Evolutionary conservation across 2,113 vertebrate species (phyloP).

Genomic region (Leucopsar rothschildi): DNA sequence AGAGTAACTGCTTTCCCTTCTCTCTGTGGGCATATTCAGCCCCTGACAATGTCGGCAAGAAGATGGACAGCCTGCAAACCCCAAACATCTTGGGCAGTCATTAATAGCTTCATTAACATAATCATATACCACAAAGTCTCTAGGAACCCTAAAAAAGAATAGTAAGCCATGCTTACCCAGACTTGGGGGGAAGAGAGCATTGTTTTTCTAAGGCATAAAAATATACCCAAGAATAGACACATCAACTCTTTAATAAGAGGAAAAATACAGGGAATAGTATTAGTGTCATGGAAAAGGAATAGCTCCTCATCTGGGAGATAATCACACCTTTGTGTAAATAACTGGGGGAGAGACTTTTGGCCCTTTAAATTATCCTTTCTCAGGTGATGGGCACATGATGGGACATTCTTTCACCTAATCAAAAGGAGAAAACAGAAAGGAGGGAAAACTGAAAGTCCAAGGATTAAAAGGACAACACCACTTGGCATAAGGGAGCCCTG

Average conservation of each 20-base stretch:
- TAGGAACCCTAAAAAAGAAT: neutral
- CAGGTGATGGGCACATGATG: fast-evolving
- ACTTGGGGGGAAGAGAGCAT: neutral
- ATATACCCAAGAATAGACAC: neutral
- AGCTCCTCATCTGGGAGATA: neutral
- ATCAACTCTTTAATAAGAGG: neutral
- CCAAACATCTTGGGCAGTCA: neutral
- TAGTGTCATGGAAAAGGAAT: neutral
- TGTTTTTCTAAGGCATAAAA: neutral
- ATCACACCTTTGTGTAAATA: neutral
- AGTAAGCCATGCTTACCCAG: neutral
- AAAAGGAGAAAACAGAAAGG: neutral
- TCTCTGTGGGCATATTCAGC: neutral
- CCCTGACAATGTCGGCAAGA: neutral
- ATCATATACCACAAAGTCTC: neutral
- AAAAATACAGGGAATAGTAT: neutral
- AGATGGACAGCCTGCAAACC: neutral
- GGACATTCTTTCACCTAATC: neutral
- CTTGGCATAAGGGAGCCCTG: neutral
- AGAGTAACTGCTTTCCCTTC: neutral
- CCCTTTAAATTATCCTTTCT: neutral
- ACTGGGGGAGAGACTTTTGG: neutral
- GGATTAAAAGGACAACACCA: neutral
- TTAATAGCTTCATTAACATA: neutral
- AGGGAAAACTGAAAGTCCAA: neutral